Percentiles rank a stretch among this genome's conserved stretches.
Conservation (phyloP, 1,140 invertebrate genomes). For the Gryon sp. region DNA sequence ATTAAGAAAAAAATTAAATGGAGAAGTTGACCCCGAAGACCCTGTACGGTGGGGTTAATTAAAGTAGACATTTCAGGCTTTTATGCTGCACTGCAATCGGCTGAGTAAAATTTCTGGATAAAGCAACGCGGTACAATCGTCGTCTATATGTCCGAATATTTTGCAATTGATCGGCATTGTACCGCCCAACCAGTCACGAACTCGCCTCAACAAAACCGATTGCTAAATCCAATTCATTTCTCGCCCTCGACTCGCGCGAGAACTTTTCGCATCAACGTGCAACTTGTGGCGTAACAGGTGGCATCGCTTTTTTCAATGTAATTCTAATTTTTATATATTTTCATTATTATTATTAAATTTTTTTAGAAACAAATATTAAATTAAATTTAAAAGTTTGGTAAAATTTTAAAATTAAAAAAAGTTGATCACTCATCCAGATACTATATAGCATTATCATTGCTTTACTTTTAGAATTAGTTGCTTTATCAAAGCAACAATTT, state of each 20-base stretch:
- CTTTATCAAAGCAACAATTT: no score
- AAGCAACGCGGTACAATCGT: slow-evolving; percentile 1
- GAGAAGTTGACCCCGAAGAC: background rate
- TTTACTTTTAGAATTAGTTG: no score
- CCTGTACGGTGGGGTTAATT: slow-evolving; percentile 14
- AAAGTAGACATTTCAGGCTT: background rate
- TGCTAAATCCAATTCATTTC: slow-evolving; percentile 36
- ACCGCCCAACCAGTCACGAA: slow-evolving; percentile 27
- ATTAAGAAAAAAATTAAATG: background rate
- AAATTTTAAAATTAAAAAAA: no score
- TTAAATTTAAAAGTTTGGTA: no score
- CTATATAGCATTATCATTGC: no score
- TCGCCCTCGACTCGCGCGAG: slow-evolving; percentile 26
- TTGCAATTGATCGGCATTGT: slow-evolving; percentile 47
- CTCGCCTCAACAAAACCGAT: slow-evolving; percentile 9
- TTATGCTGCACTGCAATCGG: background rate
- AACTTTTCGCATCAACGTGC: slow-evolving; percentile 29
- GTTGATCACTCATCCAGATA: no score
- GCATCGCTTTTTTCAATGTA: slow-evolving; percentile 29
- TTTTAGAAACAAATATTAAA: no score
- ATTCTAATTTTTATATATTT: no score
- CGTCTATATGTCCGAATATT: slow-evolving; percentile 39
- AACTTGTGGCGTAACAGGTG: slow-evolving; percentile 57
- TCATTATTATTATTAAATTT: no score
- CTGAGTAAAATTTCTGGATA: slow-evolving; percentile 11